Conservation (phyloP, 2,888 invertebrate genomes). For the Formica aserva region DNA sequence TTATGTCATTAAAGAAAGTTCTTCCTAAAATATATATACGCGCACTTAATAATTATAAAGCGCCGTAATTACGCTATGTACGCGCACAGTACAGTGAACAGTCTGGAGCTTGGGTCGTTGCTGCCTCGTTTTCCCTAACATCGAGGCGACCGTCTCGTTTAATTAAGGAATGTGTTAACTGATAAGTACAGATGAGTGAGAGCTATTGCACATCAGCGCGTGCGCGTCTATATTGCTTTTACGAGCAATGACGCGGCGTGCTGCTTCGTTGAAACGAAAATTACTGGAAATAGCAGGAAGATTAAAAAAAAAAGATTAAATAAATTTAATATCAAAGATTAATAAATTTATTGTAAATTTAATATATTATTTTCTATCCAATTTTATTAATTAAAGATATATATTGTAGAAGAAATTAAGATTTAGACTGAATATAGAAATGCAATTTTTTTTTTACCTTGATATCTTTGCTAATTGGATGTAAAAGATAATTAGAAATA, state of each 20-base stretch:
- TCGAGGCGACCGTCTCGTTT: conserved; percentile 49
- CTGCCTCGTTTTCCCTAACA: conserved; percentile 51
- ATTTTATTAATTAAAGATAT: not conserved
- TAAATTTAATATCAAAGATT: conserved; percentile 1
- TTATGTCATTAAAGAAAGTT: not conserved
- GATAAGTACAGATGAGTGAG: conserved; percentile 55
- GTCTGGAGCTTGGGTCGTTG: conserved; percentile 19
- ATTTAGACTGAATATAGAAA: not conserved
- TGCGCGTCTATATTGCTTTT: conserved; percentile 32
- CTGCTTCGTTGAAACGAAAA: not conserved
- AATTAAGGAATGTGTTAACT: conserved; percentile 58
- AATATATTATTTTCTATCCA: not conserved
- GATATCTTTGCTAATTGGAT: not conserved
- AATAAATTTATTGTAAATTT: not conserved
- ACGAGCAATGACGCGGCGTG: conserved; percentile 21
- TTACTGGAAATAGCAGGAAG: conserved; percentile 3
- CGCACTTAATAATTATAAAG: conserved; percentile 48
- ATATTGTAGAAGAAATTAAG: not conserved
- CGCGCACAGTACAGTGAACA: not conserved
- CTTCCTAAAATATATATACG: conserved; percentile 12
- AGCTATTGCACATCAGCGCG: conserved; percentile 33
- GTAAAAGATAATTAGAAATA: not conserved
- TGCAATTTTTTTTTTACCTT: not conserved
- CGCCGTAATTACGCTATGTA: conserved; percentile 19
- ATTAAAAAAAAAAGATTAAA: not conserved